Conservation (phyloP, 1,140 invertebrate species). For the Plodia interpunctella region DNA sequence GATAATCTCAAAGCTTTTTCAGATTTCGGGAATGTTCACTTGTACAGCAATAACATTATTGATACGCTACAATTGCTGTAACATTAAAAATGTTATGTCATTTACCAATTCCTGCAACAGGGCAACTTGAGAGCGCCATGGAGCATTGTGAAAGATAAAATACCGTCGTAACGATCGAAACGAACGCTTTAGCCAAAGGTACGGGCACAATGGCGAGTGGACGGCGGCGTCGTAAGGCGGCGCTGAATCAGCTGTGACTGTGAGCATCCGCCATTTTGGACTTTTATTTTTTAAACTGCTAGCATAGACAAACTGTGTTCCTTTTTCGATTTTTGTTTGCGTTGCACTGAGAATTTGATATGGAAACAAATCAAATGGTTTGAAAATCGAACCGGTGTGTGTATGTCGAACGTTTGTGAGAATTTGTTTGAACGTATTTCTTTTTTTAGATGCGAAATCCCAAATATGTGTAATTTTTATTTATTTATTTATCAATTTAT, state of each 20-base stretch:
- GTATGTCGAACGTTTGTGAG: neutral
- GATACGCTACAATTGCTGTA: neutral
- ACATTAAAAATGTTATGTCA: constrained; percentile 8
- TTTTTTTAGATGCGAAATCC: neutral
- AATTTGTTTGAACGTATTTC: constrained; percentile 15
- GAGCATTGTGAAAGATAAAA: constrained; percentile 32
- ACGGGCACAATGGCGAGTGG: constrained; percentile 27
- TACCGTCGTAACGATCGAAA: constrained; percentile 22
- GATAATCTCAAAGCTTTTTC: too few relatives aligned
- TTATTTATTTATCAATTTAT: too few relatives aligned
- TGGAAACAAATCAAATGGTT: constrained; percentile 7
- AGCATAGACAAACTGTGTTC: constrained; percentile 47
- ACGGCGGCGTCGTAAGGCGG: constrained; percentile 38
- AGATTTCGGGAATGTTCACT: too few relatives aligned
- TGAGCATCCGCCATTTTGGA: constrained; percentile 47
- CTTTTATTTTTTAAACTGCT: constrained; percentile 55
- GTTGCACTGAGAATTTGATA: constrained; percentile 24
- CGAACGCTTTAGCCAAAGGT: constrained; percentile 28
- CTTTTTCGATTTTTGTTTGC: constrained; percentile 34
- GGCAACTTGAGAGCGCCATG: constrained; percentile 18
- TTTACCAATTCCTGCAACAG: constrained; percentile 15
- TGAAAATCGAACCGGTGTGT: neutral
- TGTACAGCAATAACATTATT: too few relatives aligned
- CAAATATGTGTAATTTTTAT: neutral
- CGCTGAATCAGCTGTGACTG: constrained; percentile 61